Base-by-base conservation (phyloP, 1,140 invertebrate genomes). In the Cotesia vestalis region DNA sequence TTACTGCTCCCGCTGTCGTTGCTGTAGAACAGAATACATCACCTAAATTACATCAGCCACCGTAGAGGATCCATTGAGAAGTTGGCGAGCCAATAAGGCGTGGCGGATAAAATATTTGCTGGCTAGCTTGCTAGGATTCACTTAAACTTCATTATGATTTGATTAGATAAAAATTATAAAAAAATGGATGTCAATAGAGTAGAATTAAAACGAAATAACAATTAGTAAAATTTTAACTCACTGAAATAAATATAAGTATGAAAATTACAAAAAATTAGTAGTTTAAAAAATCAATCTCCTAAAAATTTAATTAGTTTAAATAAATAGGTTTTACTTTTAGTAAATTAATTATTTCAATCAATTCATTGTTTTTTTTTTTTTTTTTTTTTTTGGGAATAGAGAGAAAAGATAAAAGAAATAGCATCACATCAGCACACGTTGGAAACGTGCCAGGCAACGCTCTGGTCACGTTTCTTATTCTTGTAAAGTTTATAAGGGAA, bases 391-490 rank as follows among this genome's bases (percentile, higher is more conserved):
- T n/a, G 27, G 3, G 27, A 27, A 27, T 27, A 27, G 27, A 27
- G 27, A 14, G n/a, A 36, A 35, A 11, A 64, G 27, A 27, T n/a
- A 2, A 64, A 64, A 51, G 17, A 64, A 64, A 64, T 17, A 69
- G 20, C 36, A 1, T 20, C n/a, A 52, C 27, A 36, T 17, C 66
- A 53, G 66, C 71, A 67, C 64, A 72, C 71, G 64, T 67, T 59
- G 38, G 66, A 72, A 72, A 72, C 71, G 64, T 72, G 71, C 63
- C 71, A 17, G 71, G 71, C 71, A 67, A 52, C 63, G 57, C 60
- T 9, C 57, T 60, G 57, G 64, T 72, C 71, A 67, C 71, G 71
- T 72, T 67, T 59, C 64, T 51, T 40, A 35, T 52, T 61, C 40
- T 63, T 1, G n/a, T 36, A 5, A 59, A 70, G 59, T 73, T 35